These are phyloP conservation scores for Gorsachius goisagi DNA, from an alignment of 2,113 vertebrate genomes.

Conservation along the genomic window DNA sequence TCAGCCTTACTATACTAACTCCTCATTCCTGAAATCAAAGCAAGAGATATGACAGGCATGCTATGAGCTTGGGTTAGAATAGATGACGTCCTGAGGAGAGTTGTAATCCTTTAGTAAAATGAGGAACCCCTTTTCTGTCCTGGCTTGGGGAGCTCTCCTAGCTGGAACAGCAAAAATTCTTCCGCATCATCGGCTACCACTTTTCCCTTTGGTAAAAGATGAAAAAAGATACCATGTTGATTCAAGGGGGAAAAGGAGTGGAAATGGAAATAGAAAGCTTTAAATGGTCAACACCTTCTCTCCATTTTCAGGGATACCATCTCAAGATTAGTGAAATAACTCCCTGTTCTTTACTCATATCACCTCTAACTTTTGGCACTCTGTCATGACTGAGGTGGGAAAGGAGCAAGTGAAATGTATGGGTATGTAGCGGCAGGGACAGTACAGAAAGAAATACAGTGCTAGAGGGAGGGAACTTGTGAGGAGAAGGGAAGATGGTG, in stretches of 20 bases:
- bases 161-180: background rate
- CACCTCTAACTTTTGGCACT: background rate
- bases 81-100: background rate
- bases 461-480: background rate
- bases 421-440: background rate
- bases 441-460: background rate
- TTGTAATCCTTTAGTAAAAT: background rate
- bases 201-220: background rate
- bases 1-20: background rate
- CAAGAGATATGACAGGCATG: background rate
- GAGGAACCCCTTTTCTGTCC: background rate
- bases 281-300: background rate
- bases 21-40: background rate
- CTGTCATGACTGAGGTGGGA: background rate
- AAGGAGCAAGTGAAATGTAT: background rate
- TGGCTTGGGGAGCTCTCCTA: background rate
- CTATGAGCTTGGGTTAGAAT: background rate
- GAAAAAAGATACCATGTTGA: background rate
- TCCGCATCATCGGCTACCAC: background rate
- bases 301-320: background rate
- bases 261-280: background rate
- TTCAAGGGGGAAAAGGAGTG: background rate
- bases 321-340: background rate
- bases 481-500: background rate
- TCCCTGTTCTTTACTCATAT: background rate